These are phyloP conservation scores for Sciurus carolinensis DNA, from an alignment of 2,797 vertebrate species.

Conservation along the genomic window DNA sequence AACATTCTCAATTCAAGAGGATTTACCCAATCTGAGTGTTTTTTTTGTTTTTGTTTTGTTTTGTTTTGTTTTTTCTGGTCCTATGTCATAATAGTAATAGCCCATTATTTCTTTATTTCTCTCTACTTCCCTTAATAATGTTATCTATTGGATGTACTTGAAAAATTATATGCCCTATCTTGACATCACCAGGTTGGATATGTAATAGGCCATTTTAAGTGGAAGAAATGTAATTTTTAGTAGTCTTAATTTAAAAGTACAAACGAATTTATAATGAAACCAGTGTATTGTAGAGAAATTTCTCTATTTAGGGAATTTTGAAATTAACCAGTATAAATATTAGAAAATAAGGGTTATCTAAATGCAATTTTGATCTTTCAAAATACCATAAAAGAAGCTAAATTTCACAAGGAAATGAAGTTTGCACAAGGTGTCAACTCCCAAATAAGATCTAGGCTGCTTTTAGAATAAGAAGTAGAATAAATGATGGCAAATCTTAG, in stretches of 20 bases:
- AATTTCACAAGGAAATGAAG: not conserved
- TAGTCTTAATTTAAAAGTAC: not conserved
- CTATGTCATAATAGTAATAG: not conserved
- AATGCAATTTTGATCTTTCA: not conserved
- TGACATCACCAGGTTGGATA: not conserved
- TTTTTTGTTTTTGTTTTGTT: no score
- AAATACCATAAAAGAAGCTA: not conserved
- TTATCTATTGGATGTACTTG: not conserved
- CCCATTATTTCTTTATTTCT: not conserved
- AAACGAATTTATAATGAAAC: not conserved
- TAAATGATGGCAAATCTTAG: not conserved
- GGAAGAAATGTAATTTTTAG: not conserved
- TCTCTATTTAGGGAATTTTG: not conserved
- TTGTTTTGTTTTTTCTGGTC: not conserved
- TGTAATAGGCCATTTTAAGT: not conserved
- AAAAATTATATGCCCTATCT: not conserved
- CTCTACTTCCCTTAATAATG: not conserved
- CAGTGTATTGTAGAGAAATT: not conserved
- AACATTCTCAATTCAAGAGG: not conserved
- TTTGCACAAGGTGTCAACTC: not conserved
- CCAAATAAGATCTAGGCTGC: not conserved
- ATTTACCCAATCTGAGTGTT: not conserved
- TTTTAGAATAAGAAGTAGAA: not conserved
- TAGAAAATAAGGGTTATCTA: not conserved
- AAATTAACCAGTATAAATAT: not conserved